Evolutionary conservation across 2,888 invertebrate species (phyloP), one percentile per base, ranked within the genome.

Genomic region (Cinara cedri): DNA sequence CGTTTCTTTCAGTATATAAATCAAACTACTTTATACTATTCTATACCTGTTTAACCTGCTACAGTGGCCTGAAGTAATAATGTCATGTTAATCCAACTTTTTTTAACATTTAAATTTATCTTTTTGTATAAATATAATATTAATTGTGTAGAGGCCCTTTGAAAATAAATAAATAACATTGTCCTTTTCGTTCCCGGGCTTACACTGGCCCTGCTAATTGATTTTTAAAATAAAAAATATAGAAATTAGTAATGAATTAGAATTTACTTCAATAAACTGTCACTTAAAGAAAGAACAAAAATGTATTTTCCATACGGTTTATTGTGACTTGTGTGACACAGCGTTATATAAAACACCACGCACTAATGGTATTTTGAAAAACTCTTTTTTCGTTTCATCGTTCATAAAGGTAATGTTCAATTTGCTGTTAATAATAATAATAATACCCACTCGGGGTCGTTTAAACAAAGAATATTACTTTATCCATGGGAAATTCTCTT

Each of bases 351-450:
- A 4, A 44, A 44, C 4, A 4, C 4, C 44, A 13, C 26, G 16
- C 46, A 16, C 26, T 68, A 68, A 68, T 68, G 51, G 26, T 26
- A 68, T 26, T 51, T 51, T 26, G 10, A 16, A 51, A 63, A 66
- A 68, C 51, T 51, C 34, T 34, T 51, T 66, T 68, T 68, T 51
- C 11, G 3, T 68, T 68, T 14, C 21, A 13, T 49, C 26, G 10
- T n/a, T 14, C 24, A 16, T 8, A 0, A 24, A 49, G 66, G 26
- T 66, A 66, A 66, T 66, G 26, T 49, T 49, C 49, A 66, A 24
- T 66, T 51, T 68, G 26, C n/a, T 68, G 19, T 68, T 26, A 51
- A 16, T 68, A 51, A 49, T 49, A 66, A 49, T 49, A 49, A 16
- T 51, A 51, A 34, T 34, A 34, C 34, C 6, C 26, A 26, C 68